Percentiles rank a stretch among this genome's conserved stretches.
Conservation (phyloP, 2,797 vertebrate species). For the Moxostoma hubbsi region DNA sequence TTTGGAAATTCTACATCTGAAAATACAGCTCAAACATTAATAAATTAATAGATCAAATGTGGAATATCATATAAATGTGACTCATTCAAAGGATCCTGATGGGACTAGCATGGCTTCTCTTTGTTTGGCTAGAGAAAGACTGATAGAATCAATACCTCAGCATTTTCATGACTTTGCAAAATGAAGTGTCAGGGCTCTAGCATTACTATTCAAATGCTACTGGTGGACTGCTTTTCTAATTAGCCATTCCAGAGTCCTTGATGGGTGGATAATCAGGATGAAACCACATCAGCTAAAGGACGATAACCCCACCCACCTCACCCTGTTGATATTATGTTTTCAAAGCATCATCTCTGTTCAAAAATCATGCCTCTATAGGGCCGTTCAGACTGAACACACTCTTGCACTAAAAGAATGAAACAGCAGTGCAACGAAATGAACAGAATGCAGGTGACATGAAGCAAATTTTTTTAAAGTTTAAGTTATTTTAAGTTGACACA, state of each 20-base stretch:
- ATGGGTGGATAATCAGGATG: conserved; percentile 41
- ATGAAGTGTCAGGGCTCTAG: conserved; percentile 60
- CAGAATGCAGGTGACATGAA: too few species aligned
- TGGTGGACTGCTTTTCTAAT: conserved; percentile 65
- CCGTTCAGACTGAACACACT: not conserved
- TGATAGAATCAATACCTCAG: conserved; percentile 56
- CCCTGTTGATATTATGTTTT: not conserved
- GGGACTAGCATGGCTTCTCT: conserved; percentile 1
- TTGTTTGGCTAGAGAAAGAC: conserved; percentile 42
- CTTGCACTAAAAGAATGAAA: too few species aligned
- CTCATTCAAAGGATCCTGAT: conserved; percentile 6
- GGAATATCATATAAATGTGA: not conserved
- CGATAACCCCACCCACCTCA: conserved; percentile 1
- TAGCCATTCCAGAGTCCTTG: conserved; percentile 59
- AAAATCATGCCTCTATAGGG: not conserved
- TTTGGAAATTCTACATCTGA: too few species aligned
- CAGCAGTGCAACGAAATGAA: too few species aligned
- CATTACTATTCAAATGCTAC: conserved; percentile 58
- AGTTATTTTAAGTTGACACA: too few species aligned
- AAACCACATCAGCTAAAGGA: conserved; percentile 50
- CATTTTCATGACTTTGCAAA: conserved; percentile 62
- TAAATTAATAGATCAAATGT: not conserved
- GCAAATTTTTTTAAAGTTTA: too few species aligned
- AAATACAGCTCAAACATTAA: not conserved
- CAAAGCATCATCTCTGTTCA: conserved; percentile 5